Conservation (phyloP, 2,888 invertebrate species). For the Nasonia oneida region DNA sequence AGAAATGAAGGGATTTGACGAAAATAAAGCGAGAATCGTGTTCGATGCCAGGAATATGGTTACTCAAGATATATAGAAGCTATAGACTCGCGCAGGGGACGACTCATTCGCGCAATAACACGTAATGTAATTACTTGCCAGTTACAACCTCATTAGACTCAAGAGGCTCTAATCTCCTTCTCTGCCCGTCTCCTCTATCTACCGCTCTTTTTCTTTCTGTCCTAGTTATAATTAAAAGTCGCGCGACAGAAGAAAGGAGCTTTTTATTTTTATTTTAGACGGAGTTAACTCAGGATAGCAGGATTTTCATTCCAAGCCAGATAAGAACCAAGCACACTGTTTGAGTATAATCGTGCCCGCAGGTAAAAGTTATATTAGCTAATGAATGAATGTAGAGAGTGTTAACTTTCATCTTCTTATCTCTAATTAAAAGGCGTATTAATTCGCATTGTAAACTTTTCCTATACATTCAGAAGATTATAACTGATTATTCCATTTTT, state of each 20-base stretch:
- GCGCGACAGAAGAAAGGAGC: constrained; percentile 10
- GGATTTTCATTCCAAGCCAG: constrained; percentile 33
- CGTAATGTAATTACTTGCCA: constrained; percentile 57
- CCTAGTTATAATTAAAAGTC: constrained; percentile 56
- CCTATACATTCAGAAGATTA: no score
- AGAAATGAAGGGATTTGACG: no score
- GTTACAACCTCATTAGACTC: constrained; percentile 54
- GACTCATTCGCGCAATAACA: constrained; percentile 54
- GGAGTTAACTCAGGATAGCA: constrained; percentile 32
- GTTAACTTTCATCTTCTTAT: neutral
- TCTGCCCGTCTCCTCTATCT: neutral
- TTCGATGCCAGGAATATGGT: constrained; percentile 14
- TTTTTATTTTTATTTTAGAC: constrained; percentile 55
- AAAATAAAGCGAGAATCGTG: no score
- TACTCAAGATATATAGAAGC: constrained; percentile 22
- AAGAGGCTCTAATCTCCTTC: constrained; percentile 32
- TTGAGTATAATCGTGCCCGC: neutral
- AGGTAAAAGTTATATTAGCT: constrained; percentile 27
- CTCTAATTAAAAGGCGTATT: neutral
- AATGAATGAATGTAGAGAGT: constrained; percentile 24
- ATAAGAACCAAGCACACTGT: constrained; percentile 32
- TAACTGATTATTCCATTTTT: no score
- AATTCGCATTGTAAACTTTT: no score
- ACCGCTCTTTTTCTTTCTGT: neutral
- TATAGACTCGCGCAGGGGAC: constrained; percentile 27